These are phyloP conservation scores for Etheostoma nigrum DNA, from an alignment of 2,797 vertebrate species.

Conservation along the genomic window DNA sequence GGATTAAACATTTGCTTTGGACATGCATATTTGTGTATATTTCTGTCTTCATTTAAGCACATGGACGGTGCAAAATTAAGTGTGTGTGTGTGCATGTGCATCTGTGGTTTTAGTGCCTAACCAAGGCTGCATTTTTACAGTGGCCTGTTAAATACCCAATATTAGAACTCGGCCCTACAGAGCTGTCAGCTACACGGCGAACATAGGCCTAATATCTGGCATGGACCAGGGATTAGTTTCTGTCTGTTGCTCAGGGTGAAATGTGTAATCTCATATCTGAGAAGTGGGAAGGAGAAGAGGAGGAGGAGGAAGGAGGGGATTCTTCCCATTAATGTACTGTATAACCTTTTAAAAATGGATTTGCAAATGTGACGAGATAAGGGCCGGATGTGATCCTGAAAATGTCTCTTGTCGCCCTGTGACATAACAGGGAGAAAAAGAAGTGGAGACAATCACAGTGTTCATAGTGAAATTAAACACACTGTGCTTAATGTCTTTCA, in stretches of 20 bases:
- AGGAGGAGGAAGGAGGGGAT: constrained; percentile 64
- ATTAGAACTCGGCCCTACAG: constrained; percentile 63
- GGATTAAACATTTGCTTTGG: constrained; percentile 36
- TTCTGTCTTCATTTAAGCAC: constrained; percentile 27
- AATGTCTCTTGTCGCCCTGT: constrained; percentile 45
- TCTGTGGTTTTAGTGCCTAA: constrained; percentile 42
- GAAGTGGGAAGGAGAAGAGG: constrained; percentile 57
- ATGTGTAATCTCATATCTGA: constrained; percentile 81
- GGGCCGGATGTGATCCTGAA: constrained; percentile 62
- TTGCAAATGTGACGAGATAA: constrained; percentile 80
- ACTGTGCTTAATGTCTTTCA: constrained; percentile 41
- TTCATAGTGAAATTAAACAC: constrained; percentile 37
- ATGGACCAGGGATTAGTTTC: constrained; percentile 77
- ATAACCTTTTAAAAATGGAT: constrained; percentile 84
- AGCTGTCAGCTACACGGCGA: constrained; percentile 64
- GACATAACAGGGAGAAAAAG: constrained; percentile 40
- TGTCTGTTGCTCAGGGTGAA: constrained; percentile 80
- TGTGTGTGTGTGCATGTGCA: constrained; percentile 8
- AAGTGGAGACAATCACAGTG: constrained; percentile 41
- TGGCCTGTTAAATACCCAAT: constrained; percentile 72
- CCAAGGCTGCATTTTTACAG: constrained; percentile 58
- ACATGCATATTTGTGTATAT: constrained; percentile 4
- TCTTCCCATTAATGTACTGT: constrained; percentile 80
- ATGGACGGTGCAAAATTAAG: constrained; percentile 17
- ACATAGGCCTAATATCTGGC: constrained; percentile 63